Base-by-base conservation (phyloP, 2,888 invertebrate genomes). In the Drosophila diplacantha region DNA sequence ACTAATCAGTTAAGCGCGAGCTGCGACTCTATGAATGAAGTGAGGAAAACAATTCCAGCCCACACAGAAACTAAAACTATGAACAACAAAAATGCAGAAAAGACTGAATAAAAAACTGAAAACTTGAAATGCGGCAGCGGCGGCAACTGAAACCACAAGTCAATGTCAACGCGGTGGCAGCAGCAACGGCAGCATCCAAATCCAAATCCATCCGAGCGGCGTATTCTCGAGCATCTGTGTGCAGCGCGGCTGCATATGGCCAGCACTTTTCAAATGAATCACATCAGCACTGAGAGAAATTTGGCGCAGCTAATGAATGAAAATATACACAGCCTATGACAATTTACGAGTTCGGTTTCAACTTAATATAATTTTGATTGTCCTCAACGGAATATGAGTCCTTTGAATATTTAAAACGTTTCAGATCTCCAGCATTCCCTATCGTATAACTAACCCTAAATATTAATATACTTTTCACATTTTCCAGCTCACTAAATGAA, bases 81-180 rank as follows among this genome's bases (percentile, higher is more conserved):
- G 35, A 14, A 31, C 51, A 53, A 34, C 2, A 29, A 29, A 32
- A 44, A 46, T 46, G 44, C 44, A 32, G 31, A 46, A 44, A 39
- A 47, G 37, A 8, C 26, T 49, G 46, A 38, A 59, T 44, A 62
- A 43, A 29, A 43, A 44, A 14, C 55, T 52, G 46, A 65, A 62
- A 55, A 62, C 69, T 67, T 55, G 67, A 74, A 63, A 67, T 56
- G 71, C 73, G 65, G 57, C 66, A 65, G 56, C 24, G 68, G 73
- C 76, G 65, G 76, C 80, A 81, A 81, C 73, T 67, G 75, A 83
- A 82, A 79, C 83, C 84, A 77, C 81, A 85, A 85, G 84, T 85
- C 85, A 85, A 85, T 85, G 85, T 85, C 85, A 85, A 69, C 62
- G 41, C 77, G 75, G 78, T 78, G 73, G 74, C 79, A 78, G 71